Conservation (phyloP, 1,140 invertebrate species). For the Drosophila nebulosa region DNA sequence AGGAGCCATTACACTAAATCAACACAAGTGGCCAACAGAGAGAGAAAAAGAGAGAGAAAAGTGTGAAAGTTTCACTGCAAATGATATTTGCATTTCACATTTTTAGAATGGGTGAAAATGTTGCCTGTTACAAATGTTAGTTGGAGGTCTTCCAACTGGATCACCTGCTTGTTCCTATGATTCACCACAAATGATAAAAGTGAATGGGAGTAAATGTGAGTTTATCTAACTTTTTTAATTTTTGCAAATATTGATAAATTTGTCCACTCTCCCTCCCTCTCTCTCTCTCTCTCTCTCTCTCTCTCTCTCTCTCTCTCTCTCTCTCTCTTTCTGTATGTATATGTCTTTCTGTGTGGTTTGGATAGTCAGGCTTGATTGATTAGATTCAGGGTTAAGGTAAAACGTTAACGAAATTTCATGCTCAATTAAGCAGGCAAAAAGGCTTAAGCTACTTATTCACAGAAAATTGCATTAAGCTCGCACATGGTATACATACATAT, state of each 20-base stretch:
- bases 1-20: background rate
- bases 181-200: background rate
- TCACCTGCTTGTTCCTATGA: background rate
- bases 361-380: constrained; percentile 70
- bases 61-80: background rate
- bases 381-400: constrained; percentile 74
- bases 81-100: background rate
- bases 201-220: background rate
- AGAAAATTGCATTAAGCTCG: constrained; percentile 32
- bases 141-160: background rate
- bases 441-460: background rate
- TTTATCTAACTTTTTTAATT: background rate
- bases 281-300: background rate
- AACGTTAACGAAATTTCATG: constrained; percentile 66
- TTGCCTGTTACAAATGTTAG: background rate
- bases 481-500: constrained; percentile 1
- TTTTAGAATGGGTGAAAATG: background rate
- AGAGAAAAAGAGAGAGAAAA: background rate
- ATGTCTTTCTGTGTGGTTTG: background rate
- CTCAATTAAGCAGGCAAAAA: constrained; percentile 47
- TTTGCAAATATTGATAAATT: background rate
- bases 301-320: background rate
- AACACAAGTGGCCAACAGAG: background rate
- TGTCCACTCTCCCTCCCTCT: background rate
- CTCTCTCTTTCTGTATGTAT: background rate